Evolutionary conservation across 2,113 vertebrate species (phyloP), one percentile per base, ranked within the genome.

Genomic region (Aspidoscelis tigris): DNA sequence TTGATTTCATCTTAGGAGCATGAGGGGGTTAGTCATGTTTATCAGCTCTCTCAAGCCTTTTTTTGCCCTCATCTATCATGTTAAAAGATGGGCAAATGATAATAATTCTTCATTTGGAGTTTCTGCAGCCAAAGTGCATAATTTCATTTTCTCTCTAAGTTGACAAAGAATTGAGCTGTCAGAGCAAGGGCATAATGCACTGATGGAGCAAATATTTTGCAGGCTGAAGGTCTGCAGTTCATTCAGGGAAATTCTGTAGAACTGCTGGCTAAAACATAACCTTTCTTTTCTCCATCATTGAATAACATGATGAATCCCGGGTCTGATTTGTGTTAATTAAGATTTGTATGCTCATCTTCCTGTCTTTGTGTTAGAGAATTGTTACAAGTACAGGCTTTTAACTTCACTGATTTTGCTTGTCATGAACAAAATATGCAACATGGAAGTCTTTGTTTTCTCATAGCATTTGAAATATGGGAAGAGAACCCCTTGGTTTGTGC

Each of bases 11-110:
- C 55, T 78, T 64, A 41, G 76, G 58, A 44, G 39, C 22, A 44
- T 26, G 33, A 66, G 9, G 41, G 43, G 39, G 43, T 66, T 78
- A 41, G 65, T 64, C 10, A 7, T 33, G 22, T 43, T 78, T 64
- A 43, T 78, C 76, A 43, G 70, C n/a, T 4, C 71, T 87, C 80
- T 18, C 26, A 58, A 88, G 73, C 80, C 89, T 75, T 83, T 61
- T 88, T 43, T 64, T 12, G 33, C 53, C 83, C 75, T 71, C 64
- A 70, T 83, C 84, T 87, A 22, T 33, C 74, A 80, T 79, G 84
- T 81, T 26, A 26, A 44, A 70, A 47, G 20, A 89, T 50, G 20
- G 55, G 71, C 75, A 74, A 85, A 81, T 53, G 10, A 7, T 24
- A 8, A 41, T 64, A 64, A 64, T 43, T 78, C 33, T 64, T 24